Percentiles rank a stretch among this genome's conserved stretches.
These are phyloP conservation scores for Pseudochirops cupreus DNA, from an alignment of 2,797 vertebrate genomes.

Conservation along the genomic window DNA sequence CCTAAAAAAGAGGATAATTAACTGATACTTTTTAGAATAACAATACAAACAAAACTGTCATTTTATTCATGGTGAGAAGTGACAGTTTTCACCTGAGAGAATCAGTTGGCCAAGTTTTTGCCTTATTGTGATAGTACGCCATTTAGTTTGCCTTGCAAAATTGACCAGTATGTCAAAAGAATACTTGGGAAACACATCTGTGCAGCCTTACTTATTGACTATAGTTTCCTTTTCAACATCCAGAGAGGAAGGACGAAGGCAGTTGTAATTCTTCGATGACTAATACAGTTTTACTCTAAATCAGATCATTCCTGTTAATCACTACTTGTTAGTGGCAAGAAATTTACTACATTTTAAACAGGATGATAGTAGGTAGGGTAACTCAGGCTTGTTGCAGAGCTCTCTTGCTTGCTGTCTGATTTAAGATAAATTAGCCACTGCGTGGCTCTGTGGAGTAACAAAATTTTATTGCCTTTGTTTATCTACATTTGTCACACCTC, in stretches of 20 bases:
- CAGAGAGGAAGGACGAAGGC: slow-evolving; percentile 28
- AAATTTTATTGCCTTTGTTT: slow-evolving; percentile 11
- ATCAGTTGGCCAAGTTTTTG: slow-evolving; percentile 25
- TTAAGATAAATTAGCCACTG: slow-evolving; percentile 73
- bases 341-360: slow-evolving; percentile 62
- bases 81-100: slow-evolving; percentile 28
- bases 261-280: slow-evolving; percentile 45
- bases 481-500: slow-evolving; percentile 24
- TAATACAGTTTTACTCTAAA: slow-evolving; percentile 26
- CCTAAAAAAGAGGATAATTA: not conserved
- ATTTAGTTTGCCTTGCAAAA: slow-evolving; percentile 53
- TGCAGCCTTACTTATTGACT: not conserved
- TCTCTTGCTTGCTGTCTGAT: slow-evolving; percentile 74
- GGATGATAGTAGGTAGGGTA: slow-evolving; percentile 38
- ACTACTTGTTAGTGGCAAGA: slow-evolving; percentile 48
- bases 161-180: not conserved
- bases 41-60: slow-evolving; percentile 25
- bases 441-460: slow-evolving; percentile 68
- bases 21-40: not conserved
- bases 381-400: slow-evolving; percentile 55
- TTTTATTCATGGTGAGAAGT: slow-evolving; percentile 38
- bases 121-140: slow-evolving; percentile 58
- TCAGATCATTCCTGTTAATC: slow-evolving; percentile 56
- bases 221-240: slow-evolving; percentile 11
- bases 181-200: not conserved